Base-by-base conservation (phyloP, 2,797 vertebrate species). In the Ibycter americanus region DNA sequence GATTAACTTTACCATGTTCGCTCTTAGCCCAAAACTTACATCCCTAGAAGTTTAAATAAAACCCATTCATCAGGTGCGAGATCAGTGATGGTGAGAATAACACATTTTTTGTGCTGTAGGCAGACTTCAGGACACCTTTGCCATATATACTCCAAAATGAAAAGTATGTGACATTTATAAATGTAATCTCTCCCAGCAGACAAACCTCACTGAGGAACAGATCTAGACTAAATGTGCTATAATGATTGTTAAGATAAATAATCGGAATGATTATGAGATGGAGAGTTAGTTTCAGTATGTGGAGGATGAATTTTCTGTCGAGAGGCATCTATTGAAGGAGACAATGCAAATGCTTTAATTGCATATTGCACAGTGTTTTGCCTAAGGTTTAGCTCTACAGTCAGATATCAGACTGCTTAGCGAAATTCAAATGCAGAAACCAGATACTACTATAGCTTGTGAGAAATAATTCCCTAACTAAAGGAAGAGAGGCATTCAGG, bases 191-290 rank as follows among this genome's bases (percentile, higher is more conserved):
- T 90, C 52, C 40, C 78, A 94, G 36, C 4, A 88, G 47, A 65
- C 21, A 80, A 72, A 59, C 7, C 6, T 83, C 65, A 56, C 26
- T 49, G 29, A 72, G 68, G 9, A 86, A 40, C 19, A 89, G 52
- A 89, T 87, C 27, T 83, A 77, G 36, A 70, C 47, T 87, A 89
- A 77, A 70, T 47, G 25, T 72, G 26, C 18, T 68, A 16, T 23
- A 52, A 88, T 52, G 23, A 85, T 94, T 90, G 74, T 78, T 67
- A 61, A 87, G 67, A 89, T 31, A 92, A 85, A 85, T 58, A 96
- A 78, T 86, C 9, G 6, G 46, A 71, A 77, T 58, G 1, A 59
- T 62, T 90, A 56, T 71, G 49, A 93, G 78, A 67, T 17, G 8
- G 11, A 58, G 23, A 81, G 29, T 34, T 73, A 23, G n/a, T 66